Base-by-base conservation (phyloP, 2,797 vertebrate species). In the Esox masquinongy region DNA sequence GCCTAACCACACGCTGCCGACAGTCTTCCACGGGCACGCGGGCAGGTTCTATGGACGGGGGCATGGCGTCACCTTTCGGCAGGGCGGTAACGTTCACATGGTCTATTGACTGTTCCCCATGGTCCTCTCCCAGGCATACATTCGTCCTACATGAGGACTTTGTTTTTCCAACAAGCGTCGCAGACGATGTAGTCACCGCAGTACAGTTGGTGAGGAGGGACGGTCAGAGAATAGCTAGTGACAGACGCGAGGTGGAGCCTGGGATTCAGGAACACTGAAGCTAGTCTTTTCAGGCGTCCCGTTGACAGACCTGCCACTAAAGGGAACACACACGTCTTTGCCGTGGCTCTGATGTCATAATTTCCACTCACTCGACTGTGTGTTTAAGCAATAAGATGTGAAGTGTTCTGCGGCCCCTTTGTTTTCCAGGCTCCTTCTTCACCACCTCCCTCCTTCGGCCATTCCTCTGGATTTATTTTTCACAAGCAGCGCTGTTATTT, bases 311-410 rank as follows among this genome's bases (percentile, higher is more conserved):
- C 47, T 75, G 43, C 43, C 43, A 14, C 9, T 47, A 47, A 47
- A 12, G 43, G 43, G 64, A 76, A 26, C 39, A 47, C 7, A n/a
- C 5, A 43, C 50, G 74, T 4, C 22, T 77, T 78, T 79, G 74
- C 72, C 39, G 79, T 85, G 39, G 72, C 86, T 86, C 83, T 69
- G 79, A n/a, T 77, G 80, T 84, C 77, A 34, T 67, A 80, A 81
- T 84, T 89, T 89, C 81, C 82, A 82, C 84, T 79, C 86, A 77
- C 83, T 90, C 89, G 75, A 79, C 9, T 61, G 82, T 87, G 81
- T 80, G 85, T 79, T 82, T 78, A 78, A 73, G 74, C 68, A 67
- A 75, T 74, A 77, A 19, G 22, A 67, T 64, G 49, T 14, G 73
- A 47, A 12, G 43, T 4, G 1, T 47, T 47, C 43, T 47, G 43